These are phyloP conservation scores for Podotricha telesiphe DNA, from an alignment of 2,888 invertebrate genomes.

Conservation along the genomic window DNA sequence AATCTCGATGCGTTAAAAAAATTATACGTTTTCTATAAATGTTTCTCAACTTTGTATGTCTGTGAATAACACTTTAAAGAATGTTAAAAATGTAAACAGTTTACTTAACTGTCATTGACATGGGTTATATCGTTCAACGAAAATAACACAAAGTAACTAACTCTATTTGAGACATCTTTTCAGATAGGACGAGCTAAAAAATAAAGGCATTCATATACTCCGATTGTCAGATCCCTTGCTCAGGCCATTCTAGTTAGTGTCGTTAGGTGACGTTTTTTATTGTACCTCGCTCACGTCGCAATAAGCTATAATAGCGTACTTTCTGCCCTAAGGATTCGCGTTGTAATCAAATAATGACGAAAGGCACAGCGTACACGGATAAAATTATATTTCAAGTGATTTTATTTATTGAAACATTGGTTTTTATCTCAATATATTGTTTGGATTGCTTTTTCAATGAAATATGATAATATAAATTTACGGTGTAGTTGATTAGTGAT, in stretches of 20 bases:
- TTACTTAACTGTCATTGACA: constrained; percentile 7
- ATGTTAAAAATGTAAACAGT: constrained; percentile 4
- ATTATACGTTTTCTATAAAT: too few species aligned
- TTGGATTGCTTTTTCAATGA: background rate
- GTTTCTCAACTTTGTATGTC: too few species aligned
- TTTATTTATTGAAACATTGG: constrained; percentile 7
- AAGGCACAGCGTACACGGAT: background rate
- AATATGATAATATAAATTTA: background rate
- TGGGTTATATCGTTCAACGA: background rate
- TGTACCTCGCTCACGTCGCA: constrained; percentile 17
- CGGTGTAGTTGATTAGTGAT: too few species aligned
- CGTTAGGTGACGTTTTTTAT: constrained; percentile 23
- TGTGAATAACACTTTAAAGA: too few species aligned
- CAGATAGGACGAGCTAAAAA: constrained; percentile 22
- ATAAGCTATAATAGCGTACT: constrained; percentile 9
- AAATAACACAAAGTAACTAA: constrained; percentile 4
- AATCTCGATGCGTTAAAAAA: too few species aligned
- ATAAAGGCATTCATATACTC: constrained; percentile 23
- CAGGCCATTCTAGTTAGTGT: constrained; percentile 27
- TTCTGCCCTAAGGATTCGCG: constrained; percentile 13
- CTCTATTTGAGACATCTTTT: background rate
- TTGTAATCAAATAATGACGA: constrained; percentile 20
- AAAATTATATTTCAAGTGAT: constrained; percentile 4
- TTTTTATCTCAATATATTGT: constrained; percentile 8
- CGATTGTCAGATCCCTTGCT: constrained; percentile 37